Evolutionary conservation across 2,797 vertebrate species (phyloP).

Genomic region (Sebastolobus alascanus): DNA sequence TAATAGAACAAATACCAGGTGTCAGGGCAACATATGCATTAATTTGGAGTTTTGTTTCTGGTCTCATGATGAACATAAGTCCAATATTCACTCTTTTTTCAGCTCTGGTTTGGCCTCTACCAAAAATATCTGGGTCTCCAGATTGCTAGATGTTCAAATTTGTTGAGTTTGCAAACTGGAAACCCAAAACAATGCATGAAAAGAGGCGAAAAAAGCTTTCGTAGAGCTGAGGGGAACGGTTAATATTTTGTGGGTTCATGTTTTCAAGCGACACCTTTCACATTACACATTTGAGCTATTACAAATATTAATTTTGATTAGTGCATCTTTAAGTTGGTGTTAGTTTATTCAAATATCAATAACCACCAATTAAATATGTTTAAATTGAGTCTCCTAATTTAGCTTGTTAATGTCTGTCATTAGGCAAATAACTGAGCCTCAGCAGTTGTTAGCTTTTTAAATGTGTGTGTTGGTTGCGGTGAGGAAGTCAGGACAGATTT

Average conservation of each 20-base stretch:
- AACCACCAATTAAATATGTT: background rate
- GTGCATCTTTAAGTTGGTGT: background rate
- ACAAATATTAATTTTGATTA: background rate
- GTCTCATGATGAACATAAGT: background rate
- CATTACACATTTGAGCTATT: background rate
- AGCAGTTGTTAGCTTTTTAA: conserved; percentile 23
- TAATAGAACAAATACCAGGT: too few species aligned
- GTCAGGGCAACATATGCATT: background rate
- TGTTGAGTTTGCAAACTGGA: background rate
- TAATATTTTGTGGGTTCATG: background rate
- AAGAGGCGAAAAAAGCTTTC: background rate
- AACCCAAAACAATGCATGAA: conserved; percentile 5
- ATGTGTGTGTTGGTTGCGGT: conserved; percentile 30
- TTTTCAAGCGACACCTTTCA: background rate
- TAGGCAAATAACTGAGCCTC: conserved; percentile 28
- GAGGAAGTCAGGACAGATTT: conserved; percentile 71
- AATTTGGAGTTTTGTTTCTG: background rate
- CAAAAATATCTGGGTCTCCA: background rate
- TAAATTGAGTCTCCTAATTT: conserved; percentile 1
- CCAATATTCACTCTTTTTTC: background rate
- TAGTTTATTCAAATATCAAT: background rate
- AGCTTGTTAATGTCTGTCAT: conserved; percentile 13
- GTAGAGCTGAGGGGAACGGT: background rate
- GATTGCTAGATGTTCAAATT: background rate
- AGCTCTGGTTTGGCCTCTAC: background rate